Evolutionary conservation across 1,140 invertebrate species (phyloP), one percentile per base, ranked within the genome.

Genomic region (Leptopilina clavipes): DNA sequence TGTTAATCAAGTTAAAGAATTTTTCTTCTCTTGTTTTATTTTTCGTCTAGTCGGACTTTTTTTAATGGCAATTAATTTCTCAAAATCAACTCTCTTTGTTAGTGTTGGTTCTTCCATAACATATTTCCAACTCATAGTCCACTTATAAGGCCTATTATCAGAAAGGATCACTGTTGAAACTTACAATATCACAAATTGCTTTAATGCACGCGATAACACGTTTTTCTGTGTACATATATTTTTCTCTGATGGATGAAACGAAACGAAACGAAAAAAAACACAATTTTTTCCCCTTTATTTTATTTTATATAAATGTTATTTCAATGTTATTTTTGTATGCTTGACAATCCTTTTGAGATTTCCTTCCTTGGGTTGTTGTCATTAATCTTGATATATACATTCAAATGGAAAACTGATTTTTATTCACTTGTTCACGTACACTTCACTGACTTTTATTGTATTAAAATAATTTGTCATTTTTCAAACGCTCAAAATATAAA

Each of bases 81-180:
- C 22, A 7, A 65, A 12, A 65, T 31, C 22, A 22, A 65, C 9
- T 14, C 14, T 31, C 14, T 65, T 22, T 65, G 22, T 65, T 14
- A 11, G 3, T 3, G 1, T 31, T 25, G 25, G 22, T n/a, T 65
- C 22, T 14, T 31, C 59, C 59, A 65, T 65, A 65, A 65, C 19
- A 65, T 65, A n/a, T 65, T 25, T 65, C 22, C 12, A 65, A 65
- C 22, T 65, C 59, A 65, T 65, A 65, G 12, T 65, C 59, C 59
- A 37, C 25, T 65, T 65, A 37, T 65, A 11, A n/a, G n/a, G n/a
- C 12, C 18, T 59, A 65, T 65, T 22, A 8, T 40, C n/a, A n/a
- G 37, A 6, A 40, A 65, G 25, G 25, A 37, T 65, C 59, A 59
- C 56, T 59, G 22, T 25, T 59, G 18, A 59, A 48, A 59, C 19